These are phyloP conservation scores for Paratrypauchen microcephalus DNA, from an alignment of 2,797 vertebrate species.

Conservation along the genomic window DNA sequence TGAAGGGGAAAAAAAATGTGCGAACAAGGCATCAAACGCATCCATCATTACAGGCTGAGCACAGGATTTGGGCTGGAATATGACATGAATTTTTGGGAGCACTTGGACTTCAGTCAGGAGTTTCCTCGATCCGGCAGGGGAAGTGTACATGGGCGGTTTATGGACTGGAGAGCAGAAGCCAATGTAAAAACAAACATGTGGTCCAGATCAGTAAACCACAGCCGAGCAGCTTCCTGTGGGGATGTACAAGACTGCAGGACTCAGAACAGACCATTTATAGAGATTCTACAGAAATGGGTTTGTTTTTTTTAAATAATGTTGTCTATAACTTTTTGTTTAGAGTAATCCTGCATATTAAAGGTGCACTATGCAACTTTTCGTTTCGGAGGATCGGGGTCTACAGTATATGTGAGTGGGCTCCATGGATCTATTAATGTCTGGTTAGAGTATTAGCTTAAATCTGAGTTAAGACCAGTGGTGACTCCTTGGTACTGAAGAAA, in stretches of 20 bases:
- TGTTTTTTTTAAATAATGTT: not conserved
- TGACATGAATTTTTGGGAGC: slow-evolving; percentile 31
- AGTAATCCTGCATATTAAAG: not conserved
- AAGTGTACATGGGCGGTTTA: slow-evolving; percentile 51
- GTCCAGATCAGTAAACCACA: slow-evolving; percentile 46
- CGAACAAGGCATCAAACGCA: slow-evolving; percentile 54
- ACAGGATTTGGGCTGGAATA: slow-evolving; percentile 20
- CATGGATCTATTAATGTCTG: too few relatives aligned
- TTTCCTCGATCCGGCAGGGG: slow-evolving; percentile 35
- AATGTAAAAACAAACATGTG: slow-evolving; percentile 62
- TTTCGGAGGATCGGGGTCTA: too few relatives aligned
- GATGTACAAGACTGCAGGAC: slow-evolving; percentile 20
- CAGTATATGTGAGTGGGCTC: too few relatives aligned
- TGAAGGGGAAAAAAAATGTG: slow-evolving; percentile 53
- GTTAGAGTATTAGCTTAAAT: too few relatives aligned
- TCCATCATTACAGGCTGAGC: slow-evolving; percentile 42
- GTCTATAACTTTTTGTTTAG: not conserved
- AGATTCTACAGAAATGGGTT: not conserved
- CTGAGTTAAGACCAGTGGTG: too few relatives aligned
- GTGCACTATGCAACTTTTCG: not conserved
- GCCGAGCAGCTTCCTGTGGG: slow-evolving; percentile 35
- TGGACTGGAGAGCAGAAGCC: slow-evolving; percentile 40
- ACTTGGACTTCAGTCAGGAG: slow-evolving; percentile 31
- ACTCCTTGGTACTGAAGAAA: too few relatives aligned
- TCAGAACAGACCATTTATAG: slow-evolving; percentile 15